Conservation (phyloP, 2,888 invertebrate genomes). For the Siphonodentalium dalli region DNA sequence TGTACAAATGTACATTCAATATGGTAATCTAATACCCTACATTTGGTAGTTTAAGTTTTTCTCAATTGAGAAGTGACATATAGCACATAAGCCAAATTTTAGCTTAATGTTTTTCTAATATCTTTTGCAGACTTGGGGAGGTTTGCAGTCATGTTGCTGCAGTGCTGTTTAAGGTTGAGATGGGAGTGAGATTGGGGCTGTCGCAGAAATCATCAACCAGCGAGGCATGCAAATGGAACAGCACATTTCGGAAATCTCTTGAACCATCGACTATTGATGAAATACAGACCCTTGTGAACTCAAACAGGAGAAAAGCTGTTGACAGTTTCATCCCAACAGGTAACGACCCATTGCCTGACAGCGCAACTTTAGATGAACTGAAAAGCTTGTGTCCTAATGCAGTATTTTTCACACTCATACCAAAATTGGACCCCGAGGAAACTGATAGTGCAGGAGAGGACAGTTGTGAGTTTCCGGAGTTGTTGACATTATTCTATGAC, state of each 20-base stretch:
- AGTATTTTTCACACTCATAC: slow-evolving; percentile 10
- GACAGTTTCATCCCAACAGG: slow-evolving; percentile 1
- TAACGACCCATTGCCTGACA: slow-evolving; percentile 5
- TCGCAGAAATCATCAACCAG: slow-evolving; percentile 14
- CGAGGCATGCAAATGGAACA: slow-evolving; percentile 20
- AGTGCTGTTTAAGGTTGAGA: slow-evolving; percentile 15
- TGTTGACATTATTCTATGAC: too few species aligned
- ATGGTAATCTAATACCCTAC: too few species aligned
- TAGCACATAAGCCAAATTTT: too few species aligned
- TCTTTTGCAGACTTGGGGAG: slow-evolving; percentile 20
- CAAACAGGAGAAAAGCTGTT: background rate
- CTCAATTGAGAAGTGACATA: too few species aligned
- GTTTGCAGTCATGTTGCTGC: slow-evolving; percentile 28
- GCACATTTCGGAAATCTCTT: slow-evolving; percentile 4
- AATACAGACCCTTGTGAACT: background rate
- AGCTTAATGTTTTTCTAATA: background rate
- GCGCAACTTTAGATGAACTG: background rate
- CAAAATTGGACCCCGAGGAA: background rate
- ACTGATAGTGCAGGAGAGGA: background rate
- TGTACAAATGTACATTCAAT: too few species aligned
- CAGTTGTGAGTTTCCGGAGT: too few species aligned
- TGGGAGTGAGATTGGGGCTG: slow-evolving; percentile 10
- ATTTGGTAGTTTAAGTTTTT: too few species aligned
- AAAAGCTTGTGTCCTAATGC: slow-evolving; percentile 6
- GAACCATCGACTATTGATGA: slow-evolving; percentile 9